Base-by-base conservation (phyloP, 2,797 vertebrate species). In the Euthynnus affinis region DNA sequence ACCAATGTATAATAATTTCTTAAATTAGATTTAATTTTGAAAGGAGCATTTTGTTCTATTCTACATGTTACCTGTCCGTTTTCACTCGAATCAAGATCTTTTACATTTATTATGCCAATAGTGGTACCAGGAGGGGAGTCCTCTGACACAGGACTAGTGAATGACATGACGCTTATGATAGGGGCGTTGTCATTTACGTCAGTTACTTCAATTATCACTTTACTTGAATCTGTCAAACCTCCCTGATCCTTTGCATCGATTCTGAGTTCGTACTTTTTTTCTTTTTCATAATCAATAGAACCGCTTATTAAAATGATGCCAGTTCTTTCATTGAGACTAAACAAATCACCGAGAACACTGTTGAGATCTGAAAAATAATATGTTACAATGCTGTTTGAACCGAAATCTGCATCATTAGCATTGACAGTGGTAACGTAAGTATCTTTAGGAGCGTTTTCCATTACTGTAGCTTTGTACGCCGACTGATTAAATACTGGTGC, bases 281-380 rank as follows among this genome's bases (percentile, higher is more conserved):
- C 25, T 61, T 94, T 94, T 68, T 96, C 96, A 5, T 90, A 96
- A 81, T 96, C 95, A 14, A 96, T 22, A 0, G 48, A 67, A 0
- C 90, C 93, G 0, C 22, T n/a, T 0, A 95, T 49, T 14, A 34
- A 75, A 0, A 96, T 88, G 8, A 93, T 89, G 0, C 96, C 95
- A 0, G 90, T 90, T 2, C 20, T 1, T 3, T 85, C n/a, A 15
- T 96, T 88, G 8, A 96, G 89, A 0, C 73, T 71, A 67, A 96
- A 96, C 13, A 89, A 27, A 25, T 84, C 60, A 4, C 65, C 55
- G 0, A 68, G 48, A 1, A 4, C 76, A 9, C 80, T 70, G 23
- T 85, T 69, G 1, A 78, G 77, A 17, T 92, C 89, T 0, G 89
- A 83, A 77, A 96, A 93, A 20, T 86, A 86, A 42, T 93, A 96